phyloP scores from a whole-genome alignment of 2,888 invertebrate genomes.

The Platycheirus albimanus region DNA sequence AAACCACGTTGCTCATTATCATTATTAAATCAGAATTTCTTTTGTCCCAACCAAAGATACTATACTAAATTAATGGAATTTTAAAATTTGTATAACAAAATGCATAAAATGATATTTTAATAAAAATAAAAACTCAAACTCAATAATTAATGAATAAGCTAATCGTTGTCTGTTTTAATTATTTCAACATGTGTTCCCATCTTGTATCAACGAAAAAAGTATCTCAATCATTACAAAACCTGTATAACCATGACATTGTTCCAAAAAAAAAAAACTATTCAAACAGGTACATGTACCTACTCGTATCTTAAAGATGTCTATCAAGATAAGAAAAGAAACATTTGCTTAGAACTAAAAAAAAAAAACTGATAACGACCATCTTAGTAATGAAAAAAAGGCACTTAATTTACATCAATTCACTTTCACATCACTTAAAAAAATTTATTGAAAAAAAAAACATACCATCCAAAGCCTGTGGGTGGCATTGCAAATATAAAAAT shows the following conservation, averaged over 20 bases:
- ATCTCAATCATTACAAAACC: slow-evolving; percentile 33
- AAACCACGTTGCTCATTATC: too few relatives aligned
- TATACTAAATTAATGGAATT: too few relatives aligned
- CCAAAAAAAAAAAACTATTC: slow-evolving; percentile 17
- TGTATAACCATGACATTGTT: slow-evolving; percentile 57
- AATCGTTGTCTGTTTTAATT: too few relatives aligned
- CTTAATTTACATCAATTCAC: neutral
- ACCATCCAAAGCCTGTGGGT: slow-evolving; percentile 94
- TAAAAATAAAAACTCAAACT: too few relatives aligned
- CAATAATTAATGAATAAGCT: too few relatives aligned
- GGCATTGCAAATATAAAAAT: slow-evolving; percentile 94
- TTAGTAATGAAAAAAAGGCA: neutral
- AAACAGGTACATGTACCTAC: neutral
- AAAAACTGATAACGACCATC: slow-evolving; percentile 50
- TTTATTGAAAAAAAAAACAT: slow-evolving; percentile 83
- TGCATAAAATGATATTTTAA: too few relatives aligned
- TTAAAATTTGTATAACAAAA: too few relatives aligned
- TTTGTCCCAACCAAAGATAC: too few relatives aligned
- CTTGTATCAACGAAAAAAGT: too few relatives aligned
- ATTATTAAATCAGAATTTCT: too few relatives aligned
- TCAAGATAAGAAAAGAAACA: slow-evolving; percentile 56
- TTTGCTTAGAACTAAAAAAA: slow-evolving; percentile 39
- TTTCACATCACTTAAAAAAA: slow-evolving; percentile 5
- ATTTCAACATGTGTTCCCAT: too few relatives aligned
- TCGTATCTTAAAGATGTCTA: slow-evolving; percentile 34